phyloP scores from a whole-genome alignment of 2,113 vertebrate genomes.

The Bubo bubo region DNA sequence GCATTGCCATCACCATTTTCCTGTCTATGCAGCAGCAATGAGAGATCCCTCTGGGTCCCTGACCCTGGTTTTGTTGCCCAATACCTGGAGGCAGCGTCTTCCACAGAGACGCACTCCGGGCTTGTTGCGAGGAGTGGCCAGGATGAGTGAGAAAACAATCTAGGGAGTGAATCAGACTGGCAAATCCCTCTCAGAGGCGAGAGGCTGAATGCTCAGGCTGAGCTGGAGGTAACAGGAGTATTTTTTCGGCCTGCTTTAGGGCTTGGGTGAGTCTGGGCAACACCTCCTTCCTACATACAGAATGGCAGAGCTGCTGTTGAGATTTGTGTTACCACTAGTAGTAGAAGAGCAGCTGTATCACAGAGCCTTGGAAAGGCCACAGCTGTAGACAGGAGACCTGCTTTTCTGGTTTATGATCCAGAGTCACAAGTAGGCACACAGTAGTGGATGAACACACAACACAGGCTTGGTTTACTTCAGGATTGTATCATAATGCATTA shows the following conservation, averaged over 20 bases:
- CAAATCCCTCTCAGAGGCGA: not conserved
- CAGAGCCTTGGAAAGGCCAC: not conserved
- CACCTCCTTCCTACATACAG: not conserved
- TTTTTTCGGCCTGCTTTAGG: not conserved
- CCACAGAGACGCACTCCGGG: rapidly evolving
- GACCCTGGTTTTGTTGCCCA: not conserved
- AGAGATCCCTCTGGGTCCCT: not conserved
- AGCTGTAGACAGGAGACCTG: not conserved
- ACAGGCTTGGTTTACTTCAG: not conserved
- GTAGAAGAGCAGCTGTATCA: not conserved
- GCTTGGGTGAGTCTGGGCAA: not conserved
- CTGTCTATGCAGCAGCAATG: not conserved
- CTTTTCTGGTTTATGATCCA: not conserved
- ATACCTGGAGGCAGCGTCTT: not conserved
- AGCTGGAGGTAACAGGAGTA: not conserved
- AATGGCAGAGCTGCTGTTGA: not conserved
- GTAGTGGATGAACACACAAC: not conserved
- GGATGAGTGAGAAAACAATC: not conserved
- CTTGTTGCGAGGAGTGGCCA: not conserved
- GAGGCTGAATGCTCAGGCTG: not conserved
- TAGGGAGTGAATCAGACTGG: not conserved
- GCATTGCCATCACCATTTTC: not conserved
- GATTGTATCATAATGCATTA: not conserved
- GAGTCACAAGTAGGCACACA: not conserved
- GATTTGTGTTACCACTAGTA: not conserved